Evolutionary conservation across 2,113 vertebrate species (phyloP).

Genomic region (Oncorhynchus gorbuscha): DNA sequence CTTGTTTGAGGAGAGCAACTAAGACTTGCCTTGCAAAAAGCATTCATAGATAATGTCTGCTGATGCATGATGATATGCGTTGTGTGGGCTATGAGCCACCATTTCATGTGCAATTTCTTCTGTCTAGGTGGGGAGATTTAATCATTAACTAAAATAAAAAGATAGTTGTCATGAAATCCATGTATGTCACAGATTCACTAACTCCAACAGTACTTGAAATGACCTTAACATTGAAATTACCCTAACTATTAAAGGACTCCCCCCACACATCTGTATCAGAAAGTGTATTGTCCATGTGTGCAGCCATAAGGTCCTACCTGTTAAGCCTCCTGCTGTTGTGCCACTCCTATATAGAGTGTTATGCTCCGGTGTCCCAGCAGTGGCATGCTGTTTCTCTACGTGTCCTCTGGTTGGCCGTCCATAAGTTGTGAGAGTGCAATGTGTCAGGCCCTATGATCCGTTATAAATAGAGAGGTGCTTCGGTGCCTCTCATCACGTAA

Average conservation of each 20-base stretch:
- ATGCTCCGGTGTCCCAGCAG: conserved; percentile 29
- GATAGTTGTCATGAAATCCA: not conserved
- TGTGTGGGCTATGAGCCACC: not conserved
- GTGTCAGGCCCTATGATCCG: conserved; percentile 59
- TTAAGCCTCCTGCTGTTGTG: conserved; percentile 32
- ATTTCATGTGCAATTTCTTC: not conserved
- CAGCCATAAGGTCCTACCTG: conserved; percentile 58
- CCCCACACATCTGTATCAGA: not conserved
- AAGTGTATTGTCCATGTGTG: not conserved
- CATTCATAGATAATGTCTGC: too few species aligned
- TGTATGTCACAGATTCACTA: not conserved
- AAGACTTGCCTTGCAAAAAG: too few species aligned
- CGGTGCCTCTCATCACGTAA: conserved; percentile 64
- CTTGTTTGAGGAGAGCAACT: too few species aligned
- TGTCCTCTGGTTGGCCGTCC: conserved; percentile 46
- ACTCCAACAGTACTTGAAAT: not conserved
- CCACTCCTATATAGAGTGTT: conserved; percentile 34
- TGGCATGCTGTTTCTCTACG: conserved; percentile 24
- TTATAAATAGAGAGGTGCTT: conserved; percentile 73
- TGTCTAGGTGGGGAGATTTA: not conserved
- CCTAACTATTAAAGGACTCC: not conserved
- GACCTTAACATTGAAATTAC: not conserved
- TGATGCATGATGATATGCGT: not conserved
- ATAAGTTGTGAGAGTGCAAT: conserved; percentile 24
- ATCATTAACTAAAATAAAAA: not conserved